Evolutionary conservation across 2,888 invertebrate species (phyloP).

Genomic region (Patella depressa): DNA sequence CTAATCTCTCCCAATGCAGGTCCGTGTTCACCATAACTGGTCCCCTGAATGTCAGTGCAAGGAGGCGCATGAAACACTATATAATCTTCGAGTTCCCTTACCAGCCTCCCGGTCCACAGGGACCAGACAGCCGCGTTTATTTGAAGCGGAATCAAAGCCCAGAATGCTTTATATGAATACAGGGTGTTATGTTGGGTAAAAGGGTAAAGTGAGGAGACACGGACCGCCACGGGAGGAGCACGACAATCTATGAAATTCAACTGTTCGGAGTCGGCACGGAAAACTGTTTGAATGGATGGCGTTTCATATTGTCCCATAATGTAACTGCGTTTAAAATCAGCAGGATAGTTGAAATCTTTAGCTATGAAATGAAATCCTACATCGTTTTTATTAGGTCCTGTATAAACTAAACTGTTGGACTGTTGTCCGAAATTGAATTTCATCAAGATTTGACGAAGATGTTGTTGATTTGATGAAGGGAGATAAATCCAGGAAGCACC

Average conservation of each 20-base stretch:
- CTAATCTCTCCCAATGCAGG: background rate
- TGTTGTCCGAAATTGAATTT: background rate
- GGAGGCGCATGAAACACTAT: background rate
- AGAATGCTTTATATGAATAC: background rate
- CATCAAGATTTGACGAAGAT: background rate
- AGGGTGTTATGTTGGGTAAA: background rate
- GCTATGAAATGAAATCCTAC: slow-evolving; percentile 1
- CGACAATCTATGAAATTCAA: background rate
- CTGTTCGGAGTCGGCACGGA: background rate
- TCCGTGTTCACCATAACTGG: background rate
- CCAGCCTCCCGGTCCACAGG: background rate
- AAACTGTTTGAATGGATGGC: background rate
- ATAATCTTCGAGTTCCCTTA: background rate
- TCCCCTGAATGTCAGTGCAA: background rate
- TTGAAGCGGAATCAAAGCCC: slow-evolving; percentile 6
- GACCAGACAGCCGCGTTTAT: background rate
- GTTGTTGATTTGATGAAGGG: background rate
- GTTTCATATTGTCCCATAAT: background rate
- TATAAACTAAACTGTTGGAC: background rate
- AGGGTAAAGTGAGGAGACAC: background rate
- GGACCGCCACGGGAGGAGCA: background rate
- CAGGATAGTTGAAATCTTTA: background rate
- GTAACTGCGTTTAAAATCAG: background rate
- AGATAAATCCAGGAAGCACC: background rate
- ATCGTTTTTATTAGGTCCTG: background rate